These are phyloP conservation scores for Malurus leucopterus DNA, from an alignment of 2,797 vertebrate species.

Conservation along the genomic window DNA sequence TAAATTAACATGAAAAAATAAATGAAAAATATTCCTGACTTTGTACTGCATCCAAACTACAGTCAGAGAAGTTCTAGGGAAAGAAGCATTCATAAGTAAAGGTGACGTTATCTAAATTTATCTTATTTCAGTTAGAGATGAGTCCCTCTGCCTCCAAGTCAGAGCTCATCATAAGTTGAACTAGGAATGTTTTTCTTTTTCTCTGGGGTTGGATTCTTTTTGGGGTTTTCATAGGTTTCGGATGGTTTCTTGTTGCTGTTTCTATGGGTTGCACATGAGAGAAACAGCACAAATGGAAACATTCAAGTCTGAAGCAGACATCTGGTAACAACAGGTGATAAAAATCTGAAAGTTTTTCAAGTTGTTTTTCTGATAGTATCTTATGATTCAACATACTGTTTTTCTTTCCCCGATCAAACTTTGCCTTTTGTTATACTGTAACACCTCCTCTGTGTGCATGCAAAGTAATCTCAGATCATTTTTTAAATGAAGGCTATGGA, in stretches of 20 bases:
- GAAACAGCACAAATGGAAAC: neutral
- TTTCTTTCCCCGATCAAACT: neutral
- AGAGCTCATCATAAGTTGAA: neutral
- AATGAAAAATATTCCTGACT: neutral
- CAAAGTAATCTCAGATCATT: neutral
- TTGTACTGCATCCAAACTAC: neutral
- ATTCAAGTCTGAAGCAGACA: neutral
- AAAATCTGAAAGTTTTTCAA: neutral
- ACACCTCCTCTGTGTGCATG: neutral
- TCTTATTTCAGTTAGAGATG: neutral
- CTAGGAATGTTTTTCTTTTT: accelerated
- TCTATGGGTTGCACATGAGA: neutral
- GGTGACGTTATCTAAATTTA: neutral
- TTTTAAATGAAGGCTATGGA: neutral
- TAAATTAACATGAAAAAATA: neutral
- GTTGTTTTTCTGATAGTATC: neutral
- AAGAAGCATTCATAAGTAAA: neutral
- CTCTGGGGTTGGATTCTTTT: neutral
- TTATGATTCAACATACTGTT: neutral
- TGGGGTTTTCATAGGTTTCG: neutral
- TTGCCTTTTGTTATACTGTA: neutral
- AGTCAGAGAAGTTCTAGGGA: neutral
- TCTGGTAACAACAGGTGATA: neutral
- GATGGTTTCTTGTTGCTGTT: neutral
- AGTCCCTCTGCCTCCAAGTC: neutral